phyloP scores from a whole-genome alignment of 2,113 vertebrate genomes.

The Gulo gulo region DNA sequence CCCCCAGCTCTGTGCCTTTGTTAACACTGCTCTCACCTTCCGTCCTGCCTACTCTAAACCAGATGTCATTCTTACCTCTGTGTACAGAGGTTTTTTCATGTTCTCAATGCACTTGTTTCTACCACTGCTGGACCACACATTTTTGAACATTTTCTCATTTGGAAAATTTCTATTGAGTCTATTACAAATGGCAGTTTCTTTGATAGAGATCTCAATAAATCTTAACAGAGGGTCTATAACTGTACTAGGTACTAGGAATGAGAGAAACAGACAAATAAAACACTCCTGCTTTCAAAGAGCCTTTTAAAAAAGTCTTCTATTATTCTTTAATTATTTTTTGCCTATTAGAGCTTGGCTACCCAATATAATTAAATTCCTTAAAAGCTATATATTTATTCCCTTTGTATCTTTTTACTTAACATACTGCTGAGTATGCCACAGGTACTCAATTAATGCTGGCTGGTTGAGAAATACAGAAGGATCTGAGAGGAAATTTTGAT shows the following conservation, averaged over 20 bases:
- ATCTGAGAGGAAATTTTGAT: constrained; percentile 23
- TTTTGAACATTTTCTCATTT: background rate
- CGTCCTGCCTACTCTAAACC: background rate
- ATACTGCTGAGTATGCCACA: background rate
- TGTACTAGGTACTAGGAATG: background rate
- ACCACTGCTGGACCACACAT: background rate
- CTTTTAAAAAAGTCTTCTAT: background rate
- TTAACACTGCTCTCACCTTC: background rate
- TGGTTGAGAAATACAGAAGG: background rate
- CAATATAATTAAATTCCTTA: background rate
- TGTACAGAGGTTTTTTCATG: background rate
- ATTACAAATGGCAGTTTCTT: background rate
- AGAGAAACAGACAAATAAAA: background rate
- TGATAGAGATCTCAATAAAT: background rate
- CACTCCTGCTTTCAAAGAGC: constrained; percentile 6
- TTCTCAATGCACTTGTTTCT: background rate
- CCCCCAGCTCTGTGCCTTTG: background rate
- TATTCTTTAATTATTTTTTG: background rate
- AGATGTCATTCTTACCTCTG: background rate
- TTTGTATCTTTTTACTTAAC: background rate
- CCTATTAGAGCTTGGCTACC: background rate
- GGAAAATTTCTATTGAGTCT: background rate
- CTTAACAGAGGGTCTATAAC: background rate
- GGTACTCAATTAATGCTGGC: background rate
- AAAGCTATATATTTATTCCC: background rate